Evolutionary conservation across 2,113 vertebrate species (phyloP).

Genomic region (Eulemur rufifrons): DNA sequence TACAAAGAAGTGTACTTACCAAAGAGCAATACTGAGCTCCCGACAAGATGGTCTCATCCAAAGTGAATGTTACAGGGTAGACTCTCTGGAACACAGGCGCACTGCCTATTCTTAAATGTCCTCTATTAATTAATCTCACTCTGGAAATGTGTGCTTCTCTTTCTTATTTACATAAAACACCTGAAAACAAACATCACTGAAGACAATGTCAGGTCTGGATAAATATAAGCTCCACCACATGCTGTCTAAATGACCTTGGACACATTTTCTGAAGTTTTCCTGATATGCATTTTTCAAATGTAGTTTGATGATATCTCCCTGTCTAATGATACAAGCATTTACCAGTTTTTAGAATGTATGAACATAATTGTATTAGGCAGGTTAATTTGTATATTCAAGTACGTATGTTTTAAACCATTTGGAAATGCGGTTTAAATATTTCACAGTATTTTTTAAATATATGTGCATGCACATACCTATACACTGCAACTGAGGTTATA

Average conservation of each 20-base stretch:
- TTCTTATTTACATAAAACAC: not conserved
- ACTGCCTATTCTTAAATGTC: not conserved
- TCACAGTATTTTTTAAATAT: not conserved
- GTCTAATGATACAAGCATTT: not conserved
- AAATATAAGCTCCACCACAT: not conserved
- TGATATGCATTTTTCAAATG: not conserved
- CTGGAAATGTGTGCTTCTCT: not conserved
- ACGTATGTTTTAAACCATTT: not conserved
- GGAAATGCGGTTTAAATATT: not conserved
- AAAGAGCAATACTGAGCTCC: not conserved
- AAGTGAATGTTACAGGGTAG: not conserved
- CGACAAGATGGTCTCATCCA: not conserved
- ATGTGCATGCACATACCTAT: not conserved
- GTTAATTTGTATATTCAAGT: not conserved
- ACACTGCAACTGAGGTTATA: not conserved
- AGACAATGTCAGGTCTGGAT: not conserved
- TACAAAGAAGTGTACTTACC: not conserved
- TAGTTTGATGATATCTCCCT: not conserved
- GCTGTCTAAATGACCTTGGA: not conserved
- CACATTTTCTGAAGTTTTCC: conserved; percentile 16
- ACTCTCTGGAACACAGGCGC: not conserved
- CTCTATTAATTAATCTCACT: not conserved
- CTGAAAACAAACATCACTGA: not conserved
- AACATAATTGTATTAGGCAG: not conserved
- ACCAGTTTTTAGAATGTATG: not conserved